Evolutionary conservation across 2,888 invertebrate genomes (phyloP), one percentile per base, ranked within the genome.

Genomic region (Auanema sp.): DNA sequence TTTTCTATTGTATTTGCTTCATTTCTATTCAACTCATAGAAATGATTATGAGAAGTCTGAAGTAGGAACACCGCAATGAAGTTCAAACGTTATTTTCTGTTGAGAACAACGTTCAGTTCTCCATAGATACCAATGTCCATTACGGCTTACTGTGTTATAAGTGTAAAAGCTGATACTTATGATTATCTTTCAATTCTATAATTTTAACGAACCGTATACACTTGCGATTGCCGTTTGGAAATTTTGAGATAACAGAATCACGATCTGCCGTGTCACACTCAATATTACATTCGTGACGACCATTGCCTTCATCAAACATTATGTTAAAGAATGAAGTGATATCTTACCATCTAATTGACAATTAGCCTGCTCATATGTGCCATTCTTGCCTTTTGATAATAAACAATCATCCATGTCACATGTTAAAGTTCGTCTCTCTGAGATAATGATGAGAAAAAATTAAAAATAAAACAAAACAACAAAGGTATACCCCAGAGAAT

Each of bases 201-300:
- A 52, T 23, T 6, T 18, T 16, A 4, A n/a, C 16, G 10, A 12
- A 71, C 69, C 72, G 47, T 23, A 72, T 65, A 59, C 78, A 78
- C 16, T 66, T 54, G 40, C 72, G 63, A 53, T 69, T 75, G 58
- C 65, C 68, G 10, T 70, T 71, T 4, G 78, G 78, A 10, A 60
- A 64, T 54, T 78, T 78, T 16, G 75, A 75, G 42, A 78, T 75
- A 2, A 78, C 76, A 21, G 76, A 77, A 58, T 76, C 76, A 18
- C 75, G 60, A 52, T 77, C 77, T 4, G 77, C 77, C 18, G 69
- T 69, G 25, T 68, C 65, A 55, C 76, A 76, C 18, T 68, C 58
- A 18, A 77, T 67, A 21, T 74, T 69, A 51, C 76, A 76, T 8
- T 54, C 57, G 18, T 64, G 60, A 6, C 64, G 51, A 14, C 55